Evolutionary conservation across 2,797 vertebrate genomes (phyloP).

Genomic region (Caiman crocodilus): DNA sequence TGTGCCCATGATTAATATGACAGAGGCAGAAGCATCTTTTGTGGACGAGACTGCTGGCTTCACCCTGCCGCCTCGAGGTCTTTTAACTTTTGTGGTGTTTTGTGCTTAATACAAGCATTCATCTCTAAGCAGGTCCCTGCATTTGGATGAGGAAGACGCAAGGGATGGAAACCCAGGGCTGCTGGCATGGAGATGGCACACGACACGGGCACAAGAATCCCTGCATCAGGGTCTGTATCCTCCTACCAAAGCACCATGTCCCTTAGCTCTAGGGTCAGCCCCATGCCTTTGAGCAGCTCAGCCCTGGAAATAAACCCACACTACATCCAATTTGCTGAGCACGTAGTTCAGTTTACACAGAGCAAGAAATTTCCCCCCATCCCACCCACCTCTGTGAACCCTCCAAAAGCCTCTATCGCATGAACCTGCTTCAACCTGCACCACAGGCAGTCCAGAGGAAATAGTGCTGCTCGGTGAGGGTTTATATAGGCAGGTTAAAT

Average conservation of each 20-base stretch:
- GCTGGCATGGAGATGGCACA: neutral
- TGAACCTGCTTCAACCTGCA: neutral
- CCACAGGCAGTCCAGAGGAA: neutral
- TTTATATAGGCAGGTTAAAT: neutral
- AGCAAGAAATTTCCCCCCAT: rapidly evolving
- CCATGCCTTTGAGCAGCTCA: neutral
- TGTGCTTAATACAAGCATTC: neutral
- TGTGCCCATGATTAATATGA: neutral
- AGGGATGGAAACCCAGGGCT: neutral
- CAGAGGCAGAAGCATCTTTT: neutral
- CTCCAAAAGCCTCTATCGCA: neutral
- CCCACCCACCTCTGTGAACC: neutral
- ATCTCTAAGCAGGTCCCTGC: slow-evolving; percentile 10
- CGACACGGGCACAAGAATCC: neutral
- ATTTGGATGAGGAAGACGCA: neutral
- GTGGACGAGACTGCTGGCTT: neutral
- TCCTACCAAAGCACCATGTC: neutral
- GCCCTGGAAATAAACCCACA: neutral
- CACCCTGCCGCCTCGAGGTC: neutral
- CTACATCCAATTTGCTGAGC: neutral
- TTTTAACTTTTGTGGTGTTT: neutral
- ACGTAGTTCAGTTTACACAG: rapidly evolving
- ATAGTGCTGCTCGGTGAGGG: neutral
- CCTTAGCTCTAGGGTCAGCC: neutral
- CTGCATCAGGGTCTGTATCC: rapidly evolving